A percentile compares a stretch with the other conserved stretches of the same genome.
These are phyloP conservation scores for Champsocephalus esox DNA, from an alignment of 2,797 vertebrate genomes.

Conservation along the genomic window DNA sequence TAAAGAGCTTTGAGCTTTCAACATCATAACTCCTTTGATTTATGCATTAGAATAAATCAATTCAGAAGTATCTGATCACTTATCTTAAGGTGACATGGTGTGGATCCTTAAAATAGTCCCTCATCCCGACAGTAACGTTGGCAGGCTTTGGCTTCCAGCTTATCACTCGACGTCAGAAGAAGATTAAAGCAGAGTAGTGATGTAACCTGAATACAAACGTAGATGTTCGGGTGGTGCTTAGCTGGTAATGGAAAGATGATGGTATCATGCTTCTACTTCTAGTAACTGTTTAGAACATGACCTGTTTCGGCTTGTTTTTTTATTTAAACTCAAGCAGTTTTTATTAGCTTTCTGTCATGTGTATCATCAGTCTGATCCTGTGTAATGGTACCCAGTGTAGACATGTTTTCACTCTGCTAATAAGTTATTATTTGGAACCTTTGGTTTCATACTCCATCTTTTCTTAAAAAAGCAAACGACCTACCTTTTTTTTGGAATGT, in stretches of 20 bases:
- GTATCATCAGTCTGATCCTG: constrained; percentile 46
- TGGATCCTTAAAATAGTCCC: constrained; percentile 20
- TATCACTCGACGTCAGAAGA: constrained; percentile 20
- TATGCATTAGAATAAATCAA: constrained; percentile 25
- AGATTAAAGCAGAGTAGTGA: constrained; percentile 45
- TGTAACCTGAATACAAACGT: constrained; percentile 18
- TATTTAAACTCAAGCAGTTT: constrained; percentile 7
- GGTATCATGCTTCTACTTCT: constrained; percentile 1
- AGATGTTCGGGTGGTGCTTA: constrained; percentile 1
- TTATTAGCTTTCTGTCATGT: constrained; percentile 30
- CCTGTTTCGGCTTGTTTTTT: constrained; percentile 19
- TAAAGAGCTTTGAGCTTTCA: constrained; percentile 15
- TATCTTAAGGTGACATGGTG: constrained; percentile 4
- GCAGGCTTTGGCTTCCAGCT: constrained; percentile 28
- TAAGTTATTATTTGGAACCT: too few relatives aligned
- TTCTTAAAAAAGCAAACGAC: too few relatives aligned
- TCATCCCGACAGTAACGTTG: constrained; percentile 29
- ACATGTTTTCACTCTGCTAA: too few relatives aligned
- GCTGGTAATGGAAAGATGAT: constrained; percentile 9
- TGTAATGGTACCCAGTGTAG: constrained; percentile 31
- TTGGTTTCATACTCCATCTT: too few relatives aligned
- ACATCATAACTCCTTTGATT: constrained; percentile 34
- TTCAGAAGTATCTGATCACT: constrained; percentile 30
- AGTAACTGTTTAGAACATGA: constrained; percentile 3
- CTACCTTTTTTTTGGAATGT: too few relatives aligned